Conservation (phyloP, 2,113 vertebrate genomes). For the Lagopus muta region DNA sequence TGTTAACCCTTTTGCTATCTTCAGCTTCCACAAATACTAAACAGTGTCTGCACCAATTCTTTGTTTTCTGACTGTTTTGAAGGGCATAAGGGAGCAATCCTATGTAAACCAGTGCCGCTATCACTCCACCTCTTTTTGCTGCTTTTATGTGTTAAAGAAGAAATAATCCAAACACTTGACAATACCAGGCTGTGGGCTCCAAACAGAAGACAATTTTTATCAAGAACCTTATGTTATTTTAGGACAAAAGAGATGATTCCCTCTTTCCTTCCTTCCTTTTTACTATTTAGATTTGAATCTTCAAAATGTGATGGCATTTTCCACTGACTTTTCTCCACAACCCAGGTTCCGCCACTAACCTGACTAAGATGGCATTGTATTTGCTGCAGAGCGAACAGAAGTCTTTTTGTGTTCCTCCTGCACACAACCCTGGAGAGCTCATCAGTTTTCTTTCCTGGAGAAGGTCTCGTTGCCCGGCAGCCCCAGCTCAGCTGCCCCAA, state of each 20-base stretch:
- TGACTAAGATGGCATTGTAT: fast-evolving
- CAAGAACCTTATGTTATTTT: not conserved
- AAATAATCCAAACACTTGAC: fast-evolving
- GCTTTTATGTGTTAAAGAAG: not conserved
- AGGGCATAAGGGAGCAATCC: not conserved
- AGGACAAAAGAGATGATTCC: not conserved
- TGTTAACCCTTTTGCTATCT: not conserved
- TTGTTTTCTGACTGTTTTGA: not conserved
- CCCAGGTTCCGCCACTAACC: fast-evolving
- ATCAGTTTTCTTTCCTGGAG: not conserved
- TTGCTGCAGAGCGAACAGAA: not conserved
- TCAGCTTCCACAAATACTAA: not conserved
- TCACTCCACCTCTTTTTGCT: not conserved
- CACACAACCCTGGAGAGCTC: not conserved
- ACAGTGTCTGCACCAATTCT: not conserved
- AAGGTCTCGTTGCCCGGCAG: not conserved
- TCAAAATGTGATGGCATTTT: fast-evolving
- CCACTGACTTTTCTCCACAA: not conserved
- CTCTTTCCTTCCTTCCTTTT: not conserved
- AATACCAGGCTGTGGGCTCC: not conserved
- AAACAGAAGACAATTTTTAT: not conserved
- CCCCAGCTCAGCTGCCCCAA: not conserved
- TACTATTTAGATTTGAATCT: fast-evolving
- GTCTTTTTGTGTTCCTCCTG: too few relatives aligned
- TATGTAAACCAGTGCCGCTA: not conserved